These are phyloP conservation scores for Creontiades dilutus DNA, from an alignment of 2,888 invertebrate species.

Conservation along the genomic window DNA sequence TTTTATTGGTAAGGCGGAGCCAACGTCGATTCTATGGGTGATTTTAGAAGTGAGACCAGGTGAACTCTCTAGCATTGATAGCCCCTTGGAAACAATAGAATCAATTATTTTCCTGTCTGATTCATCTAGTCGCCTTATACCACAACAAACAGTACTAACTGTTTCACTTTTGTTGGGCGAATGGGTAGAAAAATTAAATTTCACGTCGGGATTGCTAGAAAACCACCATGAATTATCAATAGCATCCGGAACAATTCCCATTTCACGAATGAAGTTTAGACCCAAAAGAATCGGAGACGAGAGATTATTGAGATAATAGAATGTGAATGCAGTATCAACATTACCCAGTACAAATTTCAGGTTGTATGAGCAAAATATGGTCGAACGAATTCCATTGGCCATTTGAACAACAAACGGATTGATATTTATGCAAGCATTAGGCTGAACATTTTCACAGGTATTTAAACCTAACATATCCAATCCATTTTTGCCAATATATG, in stretches of 20 bases:
- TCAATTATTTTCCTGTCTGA: constrained; percentile 2
- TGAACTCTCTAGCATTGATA: neutral
- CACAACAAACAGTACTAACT: constrained; percentile 12
- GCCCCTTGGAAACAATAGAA: constrained; percentile 8
- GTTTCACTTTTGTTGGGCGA: neutral
- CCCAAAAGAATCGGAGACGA: constrained; percentile 49
- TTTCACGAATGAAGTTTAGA: neutral
- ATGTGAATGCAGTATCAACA: neutral
- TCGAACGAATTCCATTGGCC: constrained; percentile 27
- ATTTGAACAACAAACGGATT: constrained; percentile 41
- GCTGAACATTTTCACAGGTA: no score
- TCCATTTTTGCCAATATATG: constrained; percentile 31
- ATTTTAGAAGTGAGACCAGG: constrained; percentile 49
- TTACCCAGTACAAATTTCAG: constrained; percentile 24
- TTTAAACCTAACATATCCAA: neutral
- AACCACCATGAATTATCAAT: constrained; percentile 45
- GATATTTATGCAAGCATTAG: neutral
- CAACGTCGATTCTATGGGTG: constrained; percentile 55
- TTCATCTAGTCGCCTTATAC: neutral
- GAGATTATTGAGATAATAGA: constrained; percentile 23
- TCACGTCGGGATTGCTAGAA: neutral
- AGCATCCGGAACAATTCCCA: neutral
- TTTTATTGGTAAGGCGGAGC: constrained; percentile 54
- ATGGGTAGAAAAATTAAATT: neutral
- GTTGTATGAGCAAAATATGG: neutral